Percentiles rank a stretch among this genome's conserved stretches.
Conservation (phyloP, 2,113 vertebrate genomes). For the Philantomba maxwellii region DNA sequence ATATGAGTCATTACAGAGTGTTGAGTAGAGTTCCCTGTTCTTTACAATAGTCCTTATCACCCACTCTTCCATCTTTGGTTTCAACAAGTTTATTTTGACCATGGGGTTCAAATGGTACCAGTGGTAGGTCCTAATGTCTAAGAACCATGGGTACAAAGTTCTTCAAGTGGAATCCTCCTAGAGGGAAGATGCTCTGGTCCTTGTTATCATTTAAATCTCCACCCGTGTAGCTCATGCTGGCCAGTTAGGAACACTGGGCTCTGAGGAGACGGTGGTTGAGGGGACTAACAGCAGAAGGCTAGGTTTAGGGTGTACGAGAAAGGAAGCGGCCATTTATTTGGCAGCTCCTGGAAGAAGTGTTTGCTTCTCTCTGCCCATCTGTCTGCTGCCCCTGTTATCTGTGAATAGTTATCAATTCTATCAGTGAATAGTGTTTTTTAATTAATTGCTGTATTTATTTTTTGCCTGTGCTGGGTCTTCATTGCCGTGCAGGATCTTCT, state of each 20-base stretch:
- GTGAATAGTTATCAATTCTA: background rate
- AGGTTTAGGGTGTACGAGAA: background rate
- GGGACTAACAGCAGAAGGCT: background rate
- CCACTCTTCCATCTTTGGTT: background rate
- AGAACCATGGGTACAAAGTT: background rate
- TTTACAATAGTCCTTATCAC: background rate
- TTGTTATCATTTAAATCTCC: background rate
- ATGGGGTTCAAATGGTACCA: background rate
- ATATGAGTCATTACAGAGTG: background rate
- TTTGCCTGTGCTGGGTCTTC: background rate
- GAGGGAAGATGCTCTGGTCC: background rate
- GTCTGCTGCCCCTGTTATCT: background rate
- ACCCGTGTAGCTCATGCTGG: background rate
- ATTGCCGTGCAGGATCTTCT: background rate
- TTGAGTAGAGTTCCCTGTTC: background rate
- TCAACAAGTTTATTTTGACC: background rate
- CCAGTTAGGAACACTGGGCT: background rate
- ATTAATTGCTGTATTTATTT: background rate
- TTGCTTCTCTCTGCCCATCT: background rate
- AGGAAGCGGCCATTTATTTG: background rate
- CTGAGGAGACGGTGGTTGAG: background rate
- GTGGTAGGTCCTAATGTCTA: background rate
- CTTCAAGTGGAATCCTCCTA: background rate
- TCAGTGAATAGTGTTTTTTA: background rate
- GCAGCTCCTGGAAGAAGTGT: background rate